A percentile compares a stretch with the other conserved stretches of the same genome.
These are phyloP conservation scores for Bilobella aurantiaca DNA, from an alignment of 1,140 invertebrate genomes.

Conservation along the genomic window DNA sequence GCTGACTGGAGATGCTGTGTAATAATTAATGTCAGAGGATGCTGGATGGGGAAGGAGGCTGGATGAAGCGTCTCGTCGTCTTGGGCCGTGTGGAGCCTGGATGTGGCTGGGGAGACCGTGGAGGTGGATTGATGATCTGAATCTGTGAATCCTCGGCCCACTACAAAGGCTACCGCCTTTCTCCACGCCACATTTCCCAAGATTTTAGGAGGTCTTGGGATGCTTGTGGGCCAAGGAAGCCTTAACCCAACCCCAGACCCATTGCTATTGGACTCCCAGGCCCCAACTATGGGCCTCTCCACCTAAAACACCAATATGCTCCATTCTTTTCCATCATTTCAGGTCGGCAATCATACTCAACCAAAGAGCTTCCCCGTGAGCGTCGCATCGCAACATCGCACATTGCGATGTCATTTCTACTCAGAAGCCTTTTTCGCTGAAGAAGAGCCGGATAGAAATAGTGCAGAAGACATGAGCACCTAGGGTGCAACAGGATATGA, in stretches of 20 bases:
- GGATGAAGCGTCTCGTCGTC: no score
- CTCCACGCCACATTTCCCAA: no score
- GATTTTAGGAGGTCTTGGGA: neutral
- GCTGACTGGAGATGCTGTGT: no score
- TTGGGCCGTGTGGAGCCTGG: no score
- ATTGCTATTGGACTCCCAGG: neutral
- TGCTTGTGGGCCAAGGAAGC: no score
- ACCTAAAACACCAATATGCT: neutral
- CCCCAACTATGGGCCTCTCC: neutral
- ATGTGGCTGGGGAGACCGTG: no score
- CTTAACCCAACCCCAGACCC: neutral
- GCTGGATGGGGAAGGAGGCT: no score
- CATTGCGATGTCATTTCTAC: neutral
- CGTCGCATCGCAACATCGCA: neutral
- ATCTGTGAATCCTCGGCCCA: no score
- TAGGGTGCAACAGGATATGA: neutral
- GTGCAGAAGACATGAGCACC: constrained; percentile 7
- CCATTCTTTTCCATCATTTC: neutral
- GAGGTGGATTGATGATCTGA: no score
- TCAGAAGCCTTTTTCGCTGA: neutral
- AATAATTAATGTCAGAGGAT: no score
- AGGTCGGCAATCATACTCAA: neutral
- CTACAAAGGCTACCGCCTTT: no score
- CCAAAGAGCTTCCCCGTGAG: neutral
- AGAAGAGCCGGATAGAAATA: neutral